Base-by-base conservation (phyloP, 2,797 vertebrate genomes). In the Protonibea diacanthus region DNA sequence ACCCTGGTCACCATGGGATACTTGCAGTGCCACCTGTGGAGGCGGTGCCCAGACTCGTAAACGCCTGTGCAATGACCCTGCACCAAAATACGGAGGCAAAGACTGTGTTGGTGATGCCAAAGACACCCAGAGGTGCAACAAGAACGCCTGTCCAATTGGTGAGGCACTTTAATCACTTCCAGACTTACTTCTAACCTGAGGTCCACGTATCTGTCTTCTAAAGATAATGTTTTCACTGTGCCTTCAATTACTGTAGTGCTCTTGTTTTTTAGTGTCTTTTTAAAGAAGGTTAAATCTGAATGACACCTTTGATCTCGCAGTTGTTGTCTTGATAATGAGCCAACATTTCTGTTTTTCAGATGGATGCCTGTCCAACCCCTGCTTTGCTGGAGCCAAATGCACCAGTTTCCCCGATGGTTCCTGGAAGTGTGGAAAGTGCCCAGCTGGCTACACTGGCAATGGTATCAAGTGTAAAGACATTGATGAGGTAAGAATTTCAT, bases 361-460 rank as follows among this genome's bases (percentile, higher is more conserved):
- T 86, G 98, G 98, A 3, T 99, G 98, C 74, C 92, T 99, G 63
- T 99, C 98, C 74, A 99, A 97, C 77, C 98, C 98, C 57, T 99
- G 98, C 93, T 99, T 99, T 88, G 95, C 96, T 0, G 97, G 97
- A 38, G 88, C 95, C 70, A 95, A 95, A 2, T 99, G 98, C 89
- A 97, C 95, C 40, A 99, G 98, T 84, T 96, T 96, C 58, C 95
- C 95, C 14, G 97, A 99, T 51, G 98, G 98, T 53, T 97, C 97
- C 73, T 99, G 98, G 98, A 98, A 97, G 78, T 99, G 98, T 78
- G 97, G 98, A 29, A 95, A 96, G 47, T 99, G 98, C 78, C 98
- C 97, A 33, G 47, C 87, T 60, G 98, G 98, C 63, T 99, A 97
- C 91, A 93, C 92, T 10, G 98, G 98, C 84, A 96, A 99, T 70